A percentile compares a stretch with the other conserved stretches of the same genome.
phyloP scores from a whole-genome alignment of 2,797 vertebrate genomes.

The Brotula barbata region DNA sequence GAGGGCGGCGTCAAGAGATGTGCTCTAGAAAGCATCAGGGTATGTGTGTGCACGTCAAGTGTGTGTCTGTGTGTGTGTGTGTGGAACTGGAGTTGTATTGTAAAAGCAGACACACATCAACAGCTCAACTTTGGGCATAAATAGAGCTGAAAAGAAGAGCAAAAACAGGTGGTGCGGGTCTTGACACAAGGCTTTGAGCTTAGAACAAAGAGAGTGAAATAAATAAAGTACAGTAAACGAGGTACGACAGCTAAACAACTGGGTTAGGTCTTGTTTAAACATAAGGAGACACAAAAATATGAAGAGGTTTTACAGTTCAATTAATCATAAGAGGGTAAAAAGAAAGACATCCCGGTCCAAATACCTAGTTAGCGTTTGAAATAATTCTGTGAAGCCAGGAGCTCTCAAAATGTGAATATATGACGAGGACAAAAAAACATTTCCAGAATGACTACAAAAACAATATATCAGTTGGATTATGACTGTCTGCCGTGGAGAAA shows the following conservation, averaged over 20 bases:
- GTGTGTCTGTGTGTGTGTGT: background rate
- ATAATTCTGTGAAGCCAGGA: background rate
- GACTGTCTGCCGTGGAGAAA: slow-evolving; percentile 14
- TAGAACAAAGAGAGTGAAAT: slow-evolving; percentile 19
- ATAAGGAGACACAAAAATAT: background rate
- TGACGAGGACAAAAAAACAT: slow-evolving; percentile 32
- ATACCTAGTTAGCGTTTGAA: background rate
- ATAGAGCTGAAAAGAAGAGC: slow-evolving; percentile 14
- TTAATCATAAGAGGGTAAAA: too few relatives aligned
- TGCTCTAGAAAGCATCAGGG: slow-evolving; percentile 38
- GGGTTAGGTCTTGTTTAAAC: background rate
- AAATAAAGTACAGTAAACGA: background rate
- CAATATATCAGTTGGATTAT: background rate
- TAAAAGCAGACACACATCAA: slow-evolving; percentile 46
- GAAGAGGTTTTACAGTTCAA: background rate
- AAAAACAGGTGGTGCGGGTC: background rate
- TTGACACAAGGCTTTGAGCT: slow-evolving; percentile 2
- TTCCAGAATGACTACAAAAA: slow-evolving; percentile 10
- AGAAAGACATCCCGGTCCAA: background rate
- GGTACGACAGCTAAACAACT: background rate
- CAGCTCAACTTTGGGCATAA: slow-evolving; percentile 46
- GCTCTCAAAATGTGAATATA: slow-evolving; percentile 16
- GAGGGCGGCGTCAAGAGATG: slow-evolving; percentile 52
- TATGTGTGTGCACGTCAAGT: background rate
- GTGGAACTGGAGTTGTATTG: slow-evolving; percentile 6